Evolutionary conservation across 1,140 invertebrate genomes (phyloP).

Genomic region (Mesaphorura yosii): DNA sequence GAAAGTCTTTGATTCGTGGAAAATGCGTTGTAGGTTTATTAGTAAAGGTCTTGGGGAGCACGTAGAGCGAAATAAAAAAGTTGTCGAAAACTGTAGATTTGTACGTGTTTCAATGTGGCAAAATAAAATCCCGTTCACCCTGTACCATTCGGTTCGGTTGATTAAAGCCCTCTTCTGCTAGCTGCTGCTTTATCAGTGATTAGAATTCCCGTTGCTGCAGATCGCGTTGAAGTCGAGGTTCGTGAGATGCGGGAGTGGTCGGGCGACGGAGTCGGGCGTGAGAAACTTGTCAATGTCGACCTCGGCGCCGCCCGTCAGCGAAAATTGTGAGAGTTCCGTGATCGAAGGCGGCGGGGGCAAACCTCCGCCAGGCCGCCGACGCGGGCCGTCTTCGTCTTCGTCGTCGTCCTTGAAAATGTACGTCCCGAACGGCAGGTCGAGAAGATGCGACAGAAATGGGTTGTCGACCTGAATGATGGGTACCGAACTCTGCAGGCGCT

Average conservation of each 20-base stretch:
- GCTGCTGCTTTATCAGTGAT: too few relatives aligned
- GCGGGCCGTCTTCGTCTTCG: constrained; percentile 22
- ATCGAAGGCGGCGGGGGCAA: constrained; percentile 16
- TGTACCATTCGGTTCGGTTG: neutral
- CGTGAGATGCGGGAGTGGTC: constrained; percentile 27
- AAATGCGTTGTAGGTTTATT: too few relatives aligned
- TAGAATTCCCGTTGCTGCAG: constrained; percentile 7
- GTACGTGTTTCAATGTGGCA: too few relatives aligned
- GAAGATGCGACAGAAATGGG: constrained; percentile 29
- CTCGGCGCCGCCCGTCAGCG: constrained; percentile 25
- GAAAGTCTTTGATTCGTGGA: too few relatives aligned
- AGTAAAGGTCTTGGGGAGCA: too few relatives aligned
- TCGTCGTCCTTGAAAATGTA: constrained; percentile 28
- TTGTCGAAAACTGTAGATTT: too few relatives aligned
- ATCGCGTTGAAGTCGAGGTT: constrained; percentile 25
- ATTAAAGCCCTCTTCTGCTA: too few relatives aligned
- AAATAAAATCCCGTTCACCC: neutral
- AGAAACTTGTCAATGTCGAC: constrained; percentile 30
- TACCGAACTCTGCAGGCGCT: constrained; percentile 14
- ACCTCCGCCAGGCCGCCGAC: constrained; percentile 2
- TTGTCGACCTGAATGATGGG: constrained; percentile 30
- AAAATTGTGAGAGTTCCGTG: constrained; percentile 22
- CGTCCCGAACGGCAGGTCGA: constrained; percentile 29
- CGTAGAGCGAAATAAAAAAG: too few relatives aligned
- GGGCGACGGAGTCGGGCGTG: constrained; percentile 20